Base-by-base conservation (phyloP, 1,140 invertebrate species). In the Muscidifurax raptorellus region DNA sequence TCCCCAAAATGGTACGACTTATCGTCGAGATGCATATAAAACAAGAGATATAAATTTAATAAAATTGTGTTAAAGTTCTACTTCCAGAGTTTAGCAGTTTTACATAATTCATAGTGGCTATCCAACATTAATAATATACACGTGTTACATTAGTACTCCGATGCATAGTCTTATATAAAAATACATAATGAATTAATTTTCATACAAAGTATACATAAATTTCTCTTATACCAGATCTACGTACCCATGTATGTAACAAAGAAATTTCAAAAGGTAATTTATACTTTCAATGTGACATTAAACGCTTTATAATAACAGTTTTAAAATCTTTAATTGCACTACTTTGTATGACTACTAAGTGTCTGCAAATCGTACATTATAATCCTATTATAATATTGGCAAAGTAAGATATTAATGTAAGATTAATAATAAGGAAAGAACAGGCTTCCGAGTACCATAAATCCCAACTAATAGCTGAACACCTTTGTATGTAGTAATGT, bases 101-200 rank as follows among this genome's bases (percentile, higher is more conserved):
- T 74, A 74, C 59, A 40, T 66, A 84, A 78, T 79, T 64, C 12
- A 47, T 79, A 84, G 47, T 59, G 59, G 28, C 71, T 84, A 80
- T 84, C 47, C 67, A 84, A 80, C 52, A 84, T 80, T 80, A 80
- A 84, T 84, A 80, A 86, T 79, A 82, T 84, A 85, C 78, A 81
- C 47, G 66, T 81, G 47, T 81, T 86, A 67, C 72, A 86, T 83
- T 83, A 84, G 80, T 84, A 84, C 76, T 86, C 74, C 27, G 74
- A 84, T 86, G 79, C 82, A 67, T 84, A 82, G 66, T 79, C 59
- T 84, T 81, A 84, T 84, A 83, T 83, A 84, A 82, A 86, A 82
- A 84, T 84, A 82, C 69, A 82, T 25, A 86, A 86, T 78, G 15
- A 86, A 86, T 84, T 40, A 80, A 84, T 81, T 83, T 83, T 75